Evolutionary conservation across 2,888 invertebrate species (phyloP).

Genomic region (Apodemia zela): DNA sequence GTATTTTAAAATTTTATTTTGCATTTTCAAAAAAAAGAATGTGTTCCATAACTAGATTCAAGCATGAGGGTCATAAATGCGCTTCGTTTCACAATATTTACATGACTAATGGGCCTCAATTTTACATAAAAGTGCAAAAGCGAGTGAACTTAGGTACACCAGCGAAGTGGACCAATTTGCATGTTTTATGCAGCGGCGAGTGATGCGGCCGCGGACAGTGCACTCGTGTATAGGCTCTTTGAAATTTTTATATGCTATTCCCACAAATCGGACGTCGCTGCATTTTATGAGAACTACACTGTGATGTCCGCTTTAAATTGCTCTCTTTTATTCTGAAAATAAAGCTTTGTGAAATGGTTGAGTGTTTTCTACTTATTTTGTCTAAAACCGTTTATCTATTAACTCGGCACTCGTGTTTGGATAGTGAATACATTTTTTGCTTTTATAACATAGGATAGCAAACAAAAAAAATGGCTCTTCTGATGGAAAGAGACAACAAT

Average conservation of each 20-base stretch:
- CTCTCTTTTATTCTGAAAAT: constrained; percentile 34
- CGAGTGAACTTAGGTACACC: constrained; percentile 68
- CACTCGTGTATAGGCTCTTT: constrained; percentile 60
- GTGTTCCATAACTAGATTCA: constrained; percentile 20
- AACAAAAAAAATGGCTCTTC: too few species aligned
- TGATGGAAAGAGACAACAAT: too few species aligned
- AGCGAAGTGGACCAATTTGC: constrained; percentile 76
- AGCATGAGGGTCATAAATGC: constrained; percentile 23
- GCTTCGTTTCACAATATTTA: constrained; percentile 70
- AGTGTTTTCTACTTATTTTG: constrained; percentile 20
- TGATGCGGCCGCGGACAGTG: constrained; percentile 59
- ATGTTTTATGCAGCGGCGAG: constrained; percentile 73
- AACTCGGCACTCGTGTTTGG: neutral
- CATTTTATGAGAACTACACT: constrained; percentile 60
- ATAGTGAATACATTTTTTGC: too few species aligned
- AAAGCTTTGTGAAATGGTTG: constrained; percentile 6
- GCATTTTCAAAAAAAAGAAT: neutral
- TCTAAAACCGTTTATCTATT: constrained; percentile 2
- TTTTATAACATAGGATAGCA: too few species aligned
- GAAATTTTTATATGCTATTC: constrained; percentile 73
- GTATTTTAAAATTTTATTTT: neutral
- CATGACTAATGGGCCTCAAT: constrained; percentile 60
- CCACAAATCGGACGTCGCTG: constrained; percentile 68
- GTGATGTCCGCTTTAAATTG: constrained; percentile 40
- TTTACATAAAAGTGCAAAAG: constrained; percentile 76